A percentile compares a stretch with the other conserved stretches of the same genome.
These are phyloP conservation scores for Paradoxurus hermaphroditus DNA, from an alignment of 2,113 vertebrate species.

Conservation along the genomic window DNA sequence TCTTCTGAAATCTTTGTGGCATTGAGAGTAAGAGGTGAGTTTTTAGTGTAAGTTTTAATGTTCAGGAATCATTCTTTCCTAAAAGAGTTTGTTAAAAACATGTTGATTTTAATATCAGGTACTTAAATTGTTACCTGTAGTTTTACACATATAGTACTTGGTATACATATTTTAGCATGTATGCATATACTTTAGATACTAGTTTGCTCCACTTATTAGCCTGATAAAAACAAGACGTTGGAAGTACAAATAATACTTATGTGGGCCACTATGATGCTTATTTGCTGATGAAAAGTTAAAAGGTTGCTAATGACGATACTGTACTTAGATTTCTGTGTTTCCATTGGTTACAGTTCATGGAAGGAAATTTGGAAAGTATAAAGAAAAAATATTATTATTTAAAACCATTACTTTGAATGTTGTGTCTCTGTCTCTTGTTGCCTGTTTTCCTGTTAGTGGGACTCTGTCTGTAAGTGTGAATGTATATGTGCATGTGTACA, in stretches of 20 bases:
- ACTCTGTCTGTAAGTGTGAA: background rate
- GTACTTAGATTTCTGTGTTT: background rate
- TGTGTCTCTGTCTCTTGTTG: background rate
- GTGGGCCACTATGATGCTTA: background rate
- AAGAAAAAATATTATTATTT: background rate
- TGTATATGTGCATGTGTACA: background rate
- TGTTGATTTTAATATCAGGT: constrained; percentile 3
- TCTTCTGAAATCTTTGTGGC: constrained; percentile 23
- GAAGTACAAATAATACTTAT: background rate
- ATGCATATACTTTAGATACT: background rate
- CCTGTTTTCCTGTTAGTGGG: background rate
- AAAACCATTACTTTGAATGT: background rate
- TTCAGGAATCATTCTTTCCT: constrained; percentile 1
- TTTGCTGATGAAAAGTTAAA: constrained; percentile 7
- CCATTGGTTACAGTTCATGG: background rate
- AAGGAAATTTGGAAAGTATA: background rate
- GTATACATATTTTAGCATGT: background rate
- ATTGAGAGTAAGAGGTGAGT: constrained; percentile 5
- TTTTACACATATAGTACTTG: background rate
- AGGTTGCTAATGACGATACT: background rate
- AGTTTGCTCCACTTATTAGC: background rate
- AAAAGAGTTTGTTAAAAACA: background rate
- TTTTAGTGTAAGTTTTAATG: constrained; percentile 25
- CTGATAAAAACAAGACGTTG: background rate
- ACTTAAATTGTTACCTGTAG: background rate